Conservation (phyloP, 2,797 vertebrate genomes). For the Myotis vivesi region DNA sequence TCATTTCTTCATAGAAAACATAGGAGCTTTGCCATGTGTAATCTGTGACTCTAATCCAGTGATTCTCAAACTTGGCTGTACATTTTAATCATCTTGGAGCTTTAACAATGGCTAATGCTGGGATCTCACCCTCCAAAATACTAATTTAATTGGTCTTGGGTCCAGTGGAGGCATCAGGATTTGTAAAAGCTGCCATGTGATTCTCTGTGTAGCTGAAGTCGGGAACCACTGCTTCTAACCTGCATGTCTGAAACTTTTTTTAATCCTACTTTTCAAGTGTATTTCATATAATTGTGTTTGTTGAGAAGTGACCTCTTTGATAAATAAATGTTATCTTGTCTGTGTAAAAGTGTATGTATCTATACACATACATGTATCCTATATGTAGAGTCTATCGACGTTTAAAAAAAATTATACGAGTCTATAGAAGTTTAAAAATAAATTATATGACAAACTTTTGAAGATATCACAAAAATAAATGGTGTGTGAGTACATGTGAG, state of each 20-base stretch:
- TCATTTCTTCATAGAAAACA: background rate
- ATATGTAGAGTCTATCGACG: background rate
- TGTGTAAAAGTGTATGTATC: background rate
- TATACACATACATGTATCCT: background rate
- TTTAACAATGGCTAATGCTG: background rate
- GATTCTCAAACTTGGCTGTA: background rate
- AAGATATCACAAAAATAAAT: background rate
- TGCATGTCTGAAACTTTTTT: background rate
- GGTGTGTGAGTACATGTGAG: background rate
- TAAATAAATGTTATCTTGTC: background rate
- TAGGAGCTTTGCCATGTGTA: background rate
- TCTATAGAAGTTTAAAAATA: background rate
- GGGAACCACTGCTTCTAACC: background rate
- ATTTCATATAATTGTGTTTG: background rate
- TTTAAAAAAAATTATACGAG: background rate
- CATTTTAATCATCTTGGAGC: conserved; percentile 10
- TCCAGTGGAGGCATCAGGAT: background rate
- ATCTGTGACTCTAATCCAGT: background rate
- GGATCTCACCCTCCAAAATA: background rate
- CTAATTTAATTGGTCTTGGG: background rate
- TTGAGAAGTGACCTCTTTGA: background rate
- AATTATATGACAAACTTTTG: conserved; percentile 11
- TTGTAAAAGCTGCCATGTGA: background rate
- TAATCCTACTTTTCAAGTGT: background rate
- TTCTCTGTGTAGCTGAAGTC: background rate